Evolutionary conservation across 2,888 invertebrate species (phyloP).

Genomic region (Athalia cordata): DNA sequence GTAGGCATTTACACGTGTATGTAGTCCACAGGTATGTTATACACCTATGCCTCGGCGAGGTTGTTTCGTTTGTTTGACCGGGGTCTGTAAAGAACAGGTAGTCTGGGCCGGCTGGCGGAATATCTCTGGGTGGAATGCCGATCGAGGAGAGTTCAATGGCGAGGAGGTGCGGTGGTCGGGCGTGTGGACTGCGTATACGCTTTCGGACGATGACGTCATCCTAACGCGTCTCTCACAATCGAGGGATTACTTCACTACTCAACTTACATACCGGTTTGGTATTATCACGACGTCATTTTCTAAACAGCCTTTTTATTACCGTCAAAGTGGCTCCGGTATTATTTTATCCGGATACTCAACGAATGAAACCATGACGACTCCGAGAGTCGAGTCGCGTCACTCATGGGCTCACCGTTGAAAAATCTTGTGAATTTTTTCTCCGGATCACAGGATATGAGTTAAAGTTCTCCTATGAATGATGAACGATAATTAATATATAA

Average conservation of each 20-base stretch:
- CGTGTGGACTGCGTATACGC: slow-evolving; percentile 10
- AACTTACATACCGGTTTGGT: slow-evolving; percentile 37
- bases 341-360: background rate
- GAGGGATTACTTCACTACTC: slow-evolving; percentile 38
- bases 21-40: background rate
- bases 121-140: slow-evolving; percentile 27
- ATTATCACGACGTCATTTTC: slow-evolving; percentile 23
- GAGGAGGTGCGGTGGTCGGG: slow-evolving; percentile 9
- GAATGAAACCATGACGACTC: too few relatives aligned
- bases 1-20: background rate
- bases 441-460: too few relatives aligned
- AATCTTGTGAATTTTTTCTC: background rate
- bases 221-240: slow-evolving; percentile 6
- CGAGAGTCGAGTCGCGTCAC: too few relatives aligned
- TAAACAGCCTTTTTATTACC: slow-evolving; percentile 2
- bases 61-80: slow-evolving; percentile 29
- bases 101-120: slow-evolving; percentile 34
- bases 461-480: too few relatives aligned
- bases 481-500: too few relatives aligned
- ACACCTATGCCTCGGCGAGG: background rate
- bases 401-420: background rate
- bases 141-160: slow-evolving; percentile 24
- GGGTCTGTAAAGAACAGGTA: slow-evolving; percentile 33
- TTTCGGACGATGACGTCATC: slow-evolving; percentile 38
- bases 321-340: background rate